phyloP scores from a whole-genome alignment of 2,113 vertebrate genomes.

The Apus apus region DNA sequence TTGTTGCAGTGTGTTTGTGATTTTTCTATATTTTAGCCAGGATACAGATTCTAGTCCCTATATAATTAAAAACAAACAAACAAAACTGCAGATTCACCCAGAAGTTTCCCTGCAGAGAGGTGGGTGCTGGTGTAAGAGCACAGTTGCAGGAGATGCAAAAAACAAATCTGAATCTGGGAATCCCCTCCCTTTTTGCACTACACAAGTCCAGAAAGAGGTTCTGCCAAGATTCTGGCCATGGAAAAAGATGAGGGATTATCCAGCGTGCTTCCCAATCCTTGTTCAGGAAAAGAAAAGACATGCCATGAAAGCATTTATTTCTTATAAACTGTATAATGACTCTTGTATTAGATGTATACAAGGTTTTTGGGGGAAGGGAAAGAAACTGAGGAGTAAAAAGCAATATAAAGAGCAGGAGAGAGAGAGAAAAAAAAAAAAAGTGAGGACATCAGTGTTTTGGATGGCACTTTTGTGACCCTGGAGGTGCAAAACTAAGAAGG shows the following conservation, averaged over 20 bases:
- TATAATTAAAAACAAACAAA: conserved; percentile 67
- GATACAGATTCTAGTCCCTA: conserved; percentile 53
- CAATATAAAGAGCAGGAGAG: background rate
- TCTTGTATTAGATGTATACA: background rate
- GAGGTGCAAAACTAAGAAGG: conserved; percentile 25
- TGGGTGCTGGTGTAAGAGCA: background rate
- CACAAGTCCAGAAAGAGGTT: background rate
- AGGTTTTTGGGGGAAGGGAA: background rate
- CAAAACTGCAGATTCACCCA: conserved; percentile 41
- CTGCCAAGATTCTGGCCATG: background rate
- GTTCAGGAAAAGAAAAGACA: background rate
- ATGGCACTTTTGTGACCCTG: background rate
- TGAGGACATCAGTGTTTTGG: background rate
- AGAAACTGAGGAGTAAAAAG: background rate
- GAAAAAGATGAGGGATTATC: background rate
- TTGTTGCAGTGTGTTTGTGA: conserved; percentile 47
- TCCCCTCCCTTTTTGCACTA: conserved; percentile 26
- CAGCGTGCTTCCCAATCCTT: background rate
- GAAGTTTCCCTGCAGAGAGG: background rate
- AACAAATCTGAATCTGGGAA: background rate
- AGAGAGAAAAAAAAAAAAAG: background rate
- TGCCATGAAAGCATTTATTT: background rate
- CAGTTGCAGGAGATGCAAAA: conserved; percentile 25
- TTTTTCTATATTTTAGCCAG: conserved; percentile 65
- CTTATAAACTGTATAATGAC: background rate